Conservation (phyloP, 2,113 vertebrate genomes). For the Neogobius melanostomus region DNA sequence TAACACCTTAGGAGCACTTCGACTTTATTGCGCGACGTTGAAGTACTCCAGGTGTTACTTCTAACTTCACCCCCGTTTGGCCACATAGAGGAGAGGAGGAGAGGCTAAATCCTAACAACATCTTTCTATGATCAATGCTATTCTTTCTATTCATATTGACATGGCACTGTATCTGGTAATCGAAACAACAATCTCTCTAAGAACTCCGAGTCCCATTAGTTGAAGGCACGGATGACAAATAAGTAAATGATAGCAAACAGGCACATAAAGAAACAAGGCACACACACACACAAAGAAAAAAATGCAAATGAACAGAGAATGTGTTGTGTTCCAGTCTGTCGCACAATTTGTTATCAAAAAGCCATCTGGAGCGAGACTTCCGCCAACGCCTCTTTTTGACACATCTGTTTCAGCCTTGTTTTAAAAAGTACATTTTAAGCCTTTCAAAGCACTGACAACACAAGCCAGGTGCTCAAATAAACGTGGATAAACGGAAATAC, state of each 20-base stretch:
- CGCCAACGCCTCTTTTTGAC: neutral
- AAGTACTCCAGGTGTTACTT: too few relatives aligned
- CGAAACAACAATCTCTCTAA: too few relatives aligned
- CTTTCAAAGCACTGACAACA: neutral
- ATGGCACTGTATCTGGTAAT: too few relatives aligned
- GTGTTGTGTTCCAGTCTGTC: neutral
- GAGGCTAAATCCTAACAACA: too few relatives aligned
- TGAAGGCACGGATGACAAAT: too few relatives aligned
- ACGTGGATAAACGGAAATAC: neutral
- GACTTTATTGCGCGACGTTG: too few relatives aligned
- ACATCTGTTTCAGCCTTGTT: neutral
- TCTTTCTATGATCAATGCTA: too few relatives aligned
- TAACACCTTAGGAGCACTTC: too few relatives aligned
- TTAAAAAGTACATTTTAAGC: conserved; percentile 1
- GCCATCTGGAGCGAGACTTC: neutral
- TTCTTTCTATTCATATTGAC: too few relatives aligned
- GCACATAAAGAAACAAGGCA: neutral
- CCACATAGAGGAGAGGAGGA: too few relatives aligned
- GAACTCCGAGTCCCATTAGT: too few relatives aligned
- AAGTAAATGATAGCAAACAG: neutral
- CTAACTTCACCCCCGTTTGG: too few relatives aligned
- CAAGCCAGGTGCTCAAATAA: neutral
- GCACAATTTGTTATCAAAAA: conserved; percentile 8
- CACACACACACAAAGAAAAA: neutral
- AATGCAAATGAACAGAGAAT: neutral